A percentile compares a stretch with the other conserved stretches of the same genome.
Evolutionary conservation across 2,797 vertebrate genomes (phyloP).

Genomic region (Muscicapa striata): DNA sequence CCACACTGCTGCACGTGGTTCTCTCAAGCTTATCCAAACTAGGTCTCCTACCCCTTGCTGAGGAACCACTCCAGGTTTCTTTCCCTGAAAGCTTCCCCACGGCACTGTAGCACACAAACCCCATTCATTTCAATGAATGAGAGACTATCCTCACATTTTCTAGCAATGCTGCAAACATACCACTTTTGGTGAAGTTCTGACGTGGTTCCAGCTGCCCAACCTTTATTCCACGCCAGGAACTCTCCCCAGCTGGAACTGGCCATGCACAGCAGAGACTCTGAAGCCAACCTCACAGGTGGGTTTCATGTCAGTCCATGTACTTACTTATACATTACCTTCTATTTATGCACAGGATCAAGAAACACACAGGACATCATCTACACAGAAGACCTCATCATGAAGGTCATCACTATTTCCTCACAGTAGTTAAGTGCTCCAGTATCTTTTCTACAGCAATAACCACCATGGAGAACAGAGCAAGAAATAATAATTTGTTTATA

Average conservation of each 20-base stretch:
- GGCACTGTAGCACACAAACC: not conserved
- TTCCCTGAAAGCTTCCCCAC: not conserved
- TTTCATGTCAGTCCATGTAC: not conserved
- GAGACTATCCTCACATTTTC: not conserved
- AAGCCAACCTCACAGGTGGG: not conserved
- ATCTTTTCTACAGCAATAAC: not conserved
- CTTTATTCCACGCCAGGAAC: not conserved
- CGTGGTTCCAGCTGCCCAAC: accelerated
- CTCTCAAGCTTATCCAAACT: not conserved
- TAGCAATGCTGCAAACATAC: accelerated
- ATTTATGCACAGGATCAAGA: not conserved
- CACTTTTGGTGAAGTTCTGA: not conserved
- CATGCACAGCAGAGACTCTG: not conserved
- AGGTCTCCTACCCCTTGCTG: not conserved
- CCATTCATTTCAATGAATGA: not conserved
- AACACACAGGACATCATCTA: not conserved
- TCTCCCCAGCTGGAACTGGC: not conserved
- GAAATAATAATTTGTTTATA: not conserved
- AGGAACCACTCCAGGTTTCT: not conserved
- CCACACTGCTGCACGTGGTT: not conserved
- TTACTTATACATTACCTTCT: not conserved
- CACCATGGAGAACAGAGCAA: not conserved
- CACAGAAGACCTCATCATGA: not conserved
- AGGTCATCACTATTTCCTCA: not conserved
- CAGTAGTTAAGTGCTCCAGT: not conserved